phyloP scores from a whole-genome alignment of 2,113 vertebrate genomes.

The Bungarus multicinctus region DNA sequence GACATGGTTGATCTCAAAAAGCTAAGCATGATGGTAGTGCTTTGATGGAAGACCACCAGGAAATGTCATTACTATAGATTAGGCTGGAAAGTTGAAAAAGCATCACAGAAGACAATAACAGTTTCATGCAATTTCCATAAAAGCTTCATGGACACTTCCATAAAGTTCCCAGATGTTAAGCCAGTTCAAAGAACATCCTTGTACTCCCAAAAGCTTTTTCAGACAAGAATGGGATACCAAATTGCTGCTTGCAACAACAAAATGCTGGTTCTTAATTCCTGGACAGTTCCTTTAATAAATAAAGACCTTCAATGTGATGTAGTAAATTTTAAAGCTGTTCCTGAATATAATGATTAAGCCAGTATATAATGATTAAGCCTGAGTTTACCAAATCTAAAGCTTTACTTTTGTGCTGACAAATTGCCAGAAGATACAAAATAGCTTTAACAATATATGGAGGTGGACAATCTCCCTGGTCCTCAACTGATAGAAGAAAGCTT shows the following conservation, averaged over 20 bases:
- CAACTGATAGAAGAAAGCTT: conserved; percentile 75
- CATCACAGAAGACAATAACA: not conserved
- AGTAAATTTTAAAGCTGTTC: conserved; percentile 1
- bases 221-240: not conserved
- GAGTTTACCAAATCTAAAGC: conserved; percentile 74
- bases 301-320: not conserved
- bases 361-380: conserved; percentile 8
- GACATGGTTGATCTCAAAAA: not conserved
- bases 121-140: not conserved
- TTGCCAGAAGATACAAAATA: conserved; percentile 83
- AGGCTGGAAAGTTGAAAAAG: not conserved
- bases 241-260: not conserved
- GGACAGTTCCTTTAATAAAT: not conserved
- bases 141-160: not conserved
- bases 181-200: not conserved
- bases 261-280: not conserved
- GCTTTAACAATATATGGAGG: conserved; percentile 75
- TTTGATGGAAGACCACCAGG: not conserved
- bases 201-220: not conserved
- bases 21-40: not conserved
- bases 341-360: not conserved
- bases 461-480: conserved; percentile 69
- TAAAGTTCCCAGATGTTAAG: not conserved
- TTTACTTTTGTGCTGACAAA: conserved; percentile 77
- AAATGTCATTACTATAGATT: not conserved